Evolutionary conservation across 2,888 invertebrate genomes (phyloP).

Genomic region (Pristionchus mayeri): DNA sequence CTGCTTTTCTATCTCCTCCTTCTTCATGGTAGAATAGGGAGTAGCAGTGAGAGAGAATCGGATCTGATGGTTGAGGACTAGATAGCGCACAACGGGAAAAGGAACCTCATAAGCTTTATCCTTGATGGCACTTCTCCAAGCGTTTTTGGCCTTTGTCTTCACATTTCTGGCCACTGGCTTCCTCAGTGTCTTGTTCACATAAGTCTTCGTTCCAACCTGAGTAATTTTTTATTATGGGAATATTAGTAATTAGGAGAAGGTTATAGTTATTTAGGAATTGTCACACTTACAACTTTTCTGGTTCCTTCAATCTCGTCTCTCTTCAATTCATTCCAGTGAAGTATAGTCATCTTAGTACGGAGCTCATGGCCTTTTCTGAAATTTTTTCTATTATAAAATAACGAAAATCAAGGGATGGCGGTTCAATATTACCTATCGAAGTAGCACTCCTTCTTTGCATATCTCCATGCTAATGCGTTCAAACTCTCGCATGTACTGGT

Average conservation of each 20-base stretch:
- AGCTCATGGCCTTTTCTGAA: background rate
- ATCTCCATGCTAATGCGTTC: background rate
- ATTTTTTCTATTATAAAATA: background rate
- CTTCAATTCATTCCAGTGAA: conserved; percentile 22
- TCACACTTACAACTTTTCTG: background rate
- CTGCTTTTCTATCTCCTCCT: background rate
- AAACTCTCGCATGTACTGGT: background rate
- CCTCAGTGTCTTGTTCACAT: background rate
- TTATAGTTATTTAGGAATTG: too few species aligned
- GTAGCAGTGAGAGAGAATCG: background rate
- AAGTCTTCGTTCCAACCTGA: background rate
- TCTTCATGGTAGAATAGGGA: background rate
- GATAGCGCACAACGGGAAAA: background rate
- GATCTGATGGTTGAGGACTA: background rate
- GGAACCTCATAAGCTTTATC: background rate
- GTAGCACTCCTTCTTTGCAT: background rate
- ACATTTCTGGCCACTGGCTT: background rate
- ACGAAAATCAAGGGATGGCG: background rate
- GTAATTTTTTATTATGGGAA: background rate
- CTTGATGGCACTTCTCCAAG: background rate
- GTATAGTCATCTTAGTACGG: background rate
- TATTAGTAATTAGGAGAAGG: background rate
- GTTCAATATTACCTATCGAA: conserved; percentile 13
- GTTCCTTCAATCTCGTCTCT: background rate
- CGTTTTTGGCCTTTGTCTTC: background rate